Conservation (phyloP, 2,797 vertebrate species). For the Squalus acanthias region DNA sequence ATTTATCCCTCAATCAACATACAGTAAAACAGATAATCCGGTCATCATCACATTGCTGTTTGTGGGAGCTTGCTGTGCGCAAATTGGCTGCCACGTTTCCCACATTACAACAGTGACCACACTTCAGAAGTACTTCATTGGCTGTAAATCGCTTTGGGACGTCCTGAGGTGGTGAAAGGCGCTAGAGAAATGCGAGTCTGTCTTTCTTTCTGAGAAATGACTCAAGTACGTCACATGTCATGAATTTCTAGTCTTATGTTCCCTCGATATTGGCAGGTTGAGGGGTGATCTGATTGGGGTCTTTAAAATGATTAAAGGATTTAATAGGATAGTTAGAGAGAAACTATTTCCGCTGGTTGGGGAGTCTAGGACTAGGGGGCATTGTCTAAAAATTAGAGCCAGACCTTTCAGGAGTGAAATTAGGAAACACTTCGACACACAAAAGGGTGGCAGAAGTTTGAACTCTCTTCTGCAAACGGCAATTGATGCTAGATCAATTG, state of each 20-base stretch:
- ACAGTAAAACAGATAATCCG: no score
- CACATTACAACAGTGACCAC: no score
- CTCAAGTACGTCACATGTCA: neutral
- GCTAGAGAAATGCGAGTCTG: neutral
- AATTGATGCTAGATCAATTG: no score
- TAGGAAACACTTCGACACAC: neutral
- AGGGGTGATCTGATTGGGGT: neutral
- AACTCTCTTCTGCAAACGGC: no score
- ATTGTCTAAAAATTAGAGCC: no score
- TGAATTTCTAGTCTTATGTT: neutral
- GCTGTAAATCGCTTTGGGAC: neutral
- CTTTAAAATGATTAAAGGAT: neutral
- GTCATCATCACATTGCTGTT: no score
- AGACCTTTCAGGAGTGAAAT: no score
- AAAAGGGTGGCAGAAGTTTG: neutral
- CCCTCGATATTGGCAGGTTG: neutral
- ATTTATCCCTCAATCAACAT: neutral
- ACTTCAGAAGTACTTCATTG: neutral
- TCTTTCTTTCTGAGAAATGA: neutral
- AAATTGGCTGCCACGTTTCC: no score
- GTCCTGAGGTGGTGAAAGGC: neutral
- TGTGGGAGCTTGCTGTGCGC: no score
- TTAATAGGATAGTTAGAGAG: neutral
- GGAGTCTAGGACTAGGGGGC: no score
- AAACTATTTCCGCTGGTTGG: neutral